Evolutionary conservation across 1,140 invertebrate genomes (phyloP).

Genomic region (Pseudoatta argentina): DNA sequence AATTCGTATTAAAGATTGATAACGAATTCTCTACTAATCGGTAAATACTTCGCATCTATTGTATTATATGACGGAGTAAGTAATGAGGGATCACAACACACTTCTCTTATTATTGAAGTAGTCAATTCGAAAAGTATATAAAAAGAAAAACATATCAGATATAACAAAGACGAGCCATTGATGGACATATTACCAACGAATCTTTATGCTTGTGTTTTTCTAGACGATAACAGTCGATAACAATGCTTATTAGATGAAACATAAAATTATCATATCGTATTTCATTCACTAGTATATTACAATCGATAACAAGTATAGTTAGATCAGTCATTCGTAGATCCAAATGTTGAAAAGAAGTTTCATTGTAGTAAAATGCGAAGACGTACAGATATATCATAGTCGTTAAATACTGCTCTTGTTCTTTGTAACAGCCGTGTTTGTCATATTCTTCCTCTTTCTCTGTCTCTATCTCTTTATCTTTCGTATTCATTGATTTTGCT

Average conservation of each 20-base stretch:
- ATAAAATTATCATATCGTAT: neutral
- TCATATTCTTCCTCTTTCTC: slow-evolving; percentile 24
- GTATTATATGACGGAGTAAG: slow-evolving; percentile 14
- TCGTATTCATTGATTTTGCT: slow-evolving; percentile 34
- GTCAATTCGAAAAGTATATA: slow-evolving; percentile 53
- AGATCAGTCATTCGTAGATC: slow-evolving; percentile 22
- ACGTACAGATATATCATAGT: slow-evolving; percentile 39
- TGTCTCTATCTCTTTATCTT: slow-evolving; percentile 5
- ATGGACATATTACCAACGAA: slow-evolving; percentile 14
- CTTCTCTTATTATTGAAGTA: slow-evolving; percentile 28
- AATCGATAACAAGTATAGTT: slow-evolving; percentile 28
- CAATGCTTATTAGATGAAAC: slow-evolving; percentile 9
- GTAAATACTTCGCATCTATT: slow-evolving; percentile 36
- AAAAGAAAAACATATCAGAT: slow-evolving; percentile 66
- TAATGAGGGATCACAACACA: neutral
- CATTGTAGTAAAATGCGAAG: slow-evolving; percentile 18
- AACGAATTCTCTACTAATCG: slow-evolving; percentile 24
- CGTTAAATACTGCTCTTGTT: slow-evolving; percentile 24
- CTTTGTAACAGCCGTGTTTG: slow-evolving; percentile 34
- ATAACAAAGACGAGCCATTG: slow-evolving; percentile 22
- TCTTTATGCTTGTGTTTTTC: slow-evolving; percentile 30
- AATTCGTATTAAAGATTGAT: slow-evolving; percentile 28
- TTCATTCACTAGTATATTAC: slow-evolving; percentile 25
- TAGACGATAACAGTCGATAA: neutral
- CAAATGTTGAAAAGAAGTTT: slow-evolving; percentile 10